phyloP scores from a whole-genome alignment of 2,797 vertebrate species.

The Vireo griseus region DNA sequence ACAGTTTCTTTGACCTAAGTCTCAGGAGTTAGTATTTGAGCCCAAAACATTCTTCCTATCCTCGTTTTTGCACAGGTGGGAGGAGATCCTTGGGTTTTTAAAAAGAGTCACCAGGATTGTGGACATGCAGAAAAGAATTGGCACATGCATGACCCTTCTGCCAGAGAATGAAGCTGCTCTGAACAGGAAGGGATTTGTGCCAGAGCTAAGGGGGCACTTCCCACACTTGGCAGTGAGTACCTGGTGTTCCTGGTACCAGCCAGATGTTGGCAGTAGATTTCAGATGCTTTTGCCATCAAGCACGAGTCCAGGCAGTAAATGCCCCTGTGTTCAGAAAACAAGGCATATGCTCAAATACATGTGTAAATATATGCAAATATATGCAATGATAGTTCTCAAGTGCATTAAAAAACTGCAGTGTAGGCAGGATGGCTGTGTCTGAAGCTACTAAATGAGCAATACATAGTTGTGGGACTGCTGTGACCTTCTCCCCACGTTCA shows the following conservation, averaged over 20 bases:
- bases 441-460: background rate
- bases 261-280: background rate
- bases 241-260: background rate
- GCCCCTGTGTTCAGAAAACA: background rate
- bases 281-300: background rate
- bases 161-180: background rate
- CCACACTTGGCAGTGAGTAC: background rate
- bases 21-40: background rate
- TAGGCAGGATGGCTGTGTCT: background rate
- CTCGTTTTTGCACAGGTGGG: background rate
- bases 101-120: background rate
- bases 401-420: background rate
- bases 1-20: background rate
- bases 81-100: background rate
- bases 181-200: background rate
- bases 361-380: background rate
- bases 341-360: background rate
- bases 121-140: rapidly evolving
- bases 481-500: background rate
- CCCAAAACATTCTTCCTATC: background rate
- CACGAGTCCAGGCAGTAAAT: background rate
- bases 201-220: background rate
- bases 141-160: rapidly evolving
- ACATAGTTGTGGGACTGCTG: background rate
- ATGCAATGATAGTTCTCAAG: background rate